Percentiles rank a stretch among this genome's conserved stretches.
Conservation (phyloP, 2,888 invertebrate species). For the Agrochola circellaris region DNA sequence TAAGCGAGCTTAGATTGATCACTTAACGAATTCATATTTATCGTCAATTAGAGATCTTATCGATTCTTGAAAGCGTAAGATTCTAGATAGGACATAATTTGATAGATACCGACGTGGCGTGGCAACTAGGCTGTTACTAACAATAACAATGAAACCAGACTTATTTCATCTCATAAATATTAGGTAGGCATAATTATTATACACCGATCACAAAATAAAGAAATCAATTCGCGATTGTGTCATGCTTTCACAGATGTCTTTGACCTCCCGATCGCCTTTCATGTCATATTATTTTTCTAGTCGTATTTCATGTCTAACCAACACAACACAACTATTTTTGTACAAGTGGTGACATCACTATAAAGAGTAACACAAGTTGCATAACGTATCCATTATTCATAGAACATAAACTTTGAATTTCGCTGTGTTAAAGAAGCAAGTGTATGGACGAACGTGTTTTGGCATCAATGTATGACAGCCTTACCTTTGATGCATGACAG, state of each 20-base stretch:
- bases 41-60: not conserved
- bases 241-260: conserved; percentile 7
- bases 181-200: not conserved
- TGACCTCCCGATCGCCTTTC: conserved; percentile 5
- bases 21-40: not conserved
- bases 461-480: not conserved
- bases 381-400: conserved; percentile 59
- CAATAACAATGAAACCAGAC: no score
- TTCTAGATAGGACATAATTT: not conserved
- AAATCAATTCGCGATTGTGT: conserved; percentile 16
- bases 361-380: conserved; percentile 32
- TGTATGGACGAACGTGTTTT: conserved; percentile 11
- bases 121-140: not conserved
- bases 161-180: not conserved
- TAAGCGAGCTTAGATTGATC: not conserved
- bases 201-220: conserved; percentile 5
- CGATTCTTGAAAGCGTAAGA: not conserved
- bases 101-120: no score
- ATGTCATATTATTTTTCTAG: conserved; percentile 11
- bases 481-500: conserved; percentile 5
- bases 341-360: conserved; percentile 34
- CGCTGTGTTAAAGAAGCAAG: conserved; percentile 33
- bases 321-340: conserved; percentile 7
- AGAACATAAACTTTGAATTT: conserved; percentile 57
- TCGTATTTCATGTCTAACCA: conserved; percentile 14